phyloP scores from a whole-genome alignment of 2,113 vertebrate genomes.

The Brachirus orientalis region DNA sequence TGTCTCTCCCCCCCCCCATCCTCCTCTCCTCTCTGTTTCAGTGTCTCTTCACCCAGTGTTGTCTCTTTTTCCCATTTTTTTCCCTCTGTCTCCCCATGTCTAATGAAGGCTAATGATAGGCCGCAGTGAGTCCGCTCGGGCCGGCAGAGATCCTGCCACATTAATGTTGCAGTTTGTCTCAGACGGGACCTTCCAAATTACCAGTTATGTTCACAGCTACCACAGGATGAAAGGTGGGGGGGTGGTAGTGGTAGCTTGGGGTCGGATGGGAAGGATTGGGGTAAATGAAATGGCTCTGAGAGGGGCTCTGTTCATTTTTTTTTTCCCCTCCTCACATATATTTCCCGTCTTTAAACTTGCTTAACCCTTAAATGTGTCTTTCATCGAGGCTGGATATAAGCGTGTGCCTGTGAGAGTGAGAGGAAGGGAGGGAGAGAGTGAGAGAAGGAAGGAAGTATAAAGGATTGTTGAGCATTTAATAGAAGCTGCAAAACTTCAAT shows the following conservation, averaged over 20 bases:
- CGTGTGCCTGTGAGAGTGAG: not conserved
- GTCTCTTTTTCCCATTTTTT: slow-evolving; percentile 32
- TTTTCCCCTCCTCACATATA: slow-evolving; percentile 9
- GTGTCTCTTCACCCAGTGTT: slow-evolving; percentile 51
- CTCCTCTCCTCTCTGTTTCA: slow-evolving; percentile 41
- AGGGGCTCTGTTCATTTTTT: slow-evolving; percentile 54
- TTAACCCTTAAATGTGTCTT: slow-evolving; percentile 58
- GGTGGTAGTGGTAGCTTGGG: slow-evolving; percentile 5
- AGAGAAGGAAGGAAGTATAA: not conserved
- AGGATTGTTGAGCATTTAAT: slow-evolving; percentile 13
- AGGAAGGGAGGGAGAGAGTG: not conserved
- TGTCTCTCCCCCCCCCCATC: slow-evolving; percentile 41
- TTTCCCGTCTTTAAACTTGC: slow-evolving; percentile 37
- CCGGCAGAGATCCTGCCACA: slow-evolving; percentile 75
- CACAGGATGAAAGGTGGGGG: slow-evolving; percentile 82
- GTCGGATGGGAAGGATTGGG: slow-evolving; percentile 44
- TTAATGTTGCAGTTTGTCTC: slow-evolving; percentile 83
- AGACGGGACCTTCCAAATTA: slow-evolving; percentile 85
- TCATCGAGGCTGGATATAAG: slow-evolving; percentile 21
- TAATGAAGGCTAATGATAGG: slow-evolving; percentile 84
- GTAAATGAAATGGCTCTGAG: slow-evolving; percentile 59
- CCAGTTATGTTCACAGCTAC: slow-evolving; percentile 79
- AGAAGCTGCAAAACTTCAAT: slow-evolving; percentile 3
- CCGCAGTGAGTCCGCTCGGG: slow-evolving; percentile 59
- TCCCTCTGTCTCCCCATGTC: slow-evolving; percentile 20